Conservation (phyloP, 2,113 vertebrate species). For the Connochaetes taurinus region DNA sequence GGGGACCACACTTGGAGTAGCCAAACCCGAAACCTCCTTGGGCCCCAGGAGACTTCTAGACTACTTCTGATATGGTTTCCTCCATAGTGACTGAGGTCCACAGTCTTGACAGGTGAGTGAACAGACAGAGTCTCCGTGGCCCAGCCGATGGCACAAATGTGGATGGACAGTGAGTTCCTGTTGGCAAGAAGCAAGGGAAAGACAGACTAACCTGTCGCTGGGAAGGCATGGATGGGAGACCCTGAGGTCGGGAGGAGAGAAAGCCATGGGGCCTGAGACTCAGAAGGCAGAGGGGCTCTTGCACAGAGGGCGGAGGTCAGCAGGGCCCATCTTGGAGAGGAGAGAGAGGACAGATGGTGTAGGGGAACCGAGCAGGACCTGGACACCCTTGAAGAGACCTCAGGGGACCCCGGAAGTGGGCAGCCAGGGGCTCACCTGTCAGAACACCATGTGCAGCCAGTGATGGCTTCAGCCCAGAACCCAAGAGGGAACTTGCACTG, state of each 20-base stretch:
- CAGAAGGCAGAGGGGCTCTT: neutral
- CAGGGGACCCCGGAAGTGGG: neutral
- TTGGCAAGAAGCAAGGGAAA: neutral
- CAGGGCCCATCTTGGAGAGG: accelerated
- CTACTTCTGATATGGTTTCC: neutral
- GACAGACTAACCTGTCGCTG: neutral
- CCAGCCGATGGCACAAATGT: too few relatives aligned
- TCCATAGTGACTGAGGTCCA: accelerated
- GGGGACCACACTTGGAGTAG: neutral
- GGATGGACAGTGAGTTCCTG: accelerated
- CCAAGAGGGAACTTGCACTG: neutral
- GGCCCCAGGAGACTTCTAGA: neutral
- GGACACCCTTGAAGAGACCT: neutral
- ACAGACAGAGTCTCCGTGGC: accelerated
- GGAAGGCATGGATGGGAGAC: accelerated
- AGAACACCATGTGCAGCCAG: accelerated
- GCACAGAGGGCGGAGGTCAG: accelerated
- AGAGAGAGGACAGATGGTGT: neutral
- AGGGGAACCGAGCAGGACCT: neutral
- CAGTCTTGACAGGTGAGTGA: accelerated
- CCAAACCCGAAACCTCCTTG: accelerated
- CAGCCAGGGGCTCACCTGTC: neutral
- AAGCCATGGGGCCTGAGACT: neutral
- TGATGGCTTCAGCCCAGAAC: neutral
- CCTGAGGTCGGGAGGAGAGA: too few relatives aligned